These are phyloP conservation scores for Erythrolamprus reginae DNA, from an alignment of 2,113 vertebrate genomes.

Conservation along the genomic window DNA sequence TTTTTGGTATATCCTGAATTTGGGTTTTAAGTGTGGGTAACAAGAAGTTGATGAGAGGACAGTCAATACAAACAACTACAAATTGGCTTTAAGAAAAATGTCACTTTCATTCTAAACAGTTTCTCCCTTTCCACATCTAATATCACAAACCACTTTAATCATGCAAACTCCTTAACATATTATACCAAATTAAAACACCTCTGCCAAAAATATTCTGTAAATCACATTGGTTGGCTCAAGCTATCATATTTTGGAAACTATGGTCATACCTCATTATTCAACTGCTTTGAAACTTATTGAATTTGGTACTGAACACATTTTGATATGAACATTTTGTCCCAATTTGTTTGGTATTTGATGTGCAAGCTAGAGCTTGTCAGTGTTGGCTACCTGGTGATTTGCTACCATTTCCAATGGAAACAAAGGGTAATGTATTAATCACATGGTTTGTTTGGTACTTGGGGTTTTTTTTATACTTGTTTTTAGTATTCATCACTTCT, in stretches of 20 bases:
- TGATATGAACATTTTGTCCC: neutral
- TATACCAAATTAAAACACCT: neutral
- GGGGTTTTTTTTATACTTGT: neutral
- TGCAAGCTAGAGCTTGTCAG: neutral
- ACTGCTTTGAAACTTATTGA: neutral
- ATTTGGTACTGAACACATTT: neutral
- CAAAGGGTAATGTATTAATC: neutral
- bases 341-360: neutral
- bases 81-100: neutral
- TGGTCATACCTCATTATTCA: neutral
- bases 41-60: neutral
- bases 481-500: neutral
- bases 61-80: neutral
- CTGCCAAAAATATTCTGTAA: neutral
- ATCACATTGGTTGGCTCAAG: neutral
- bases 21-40: neutral
- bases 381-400: neutral
- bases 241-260: neutral
- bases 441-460: neutral
- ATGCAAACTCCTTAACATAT: neutral
- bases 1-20: neutral
- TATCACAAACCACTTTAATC: neutral
- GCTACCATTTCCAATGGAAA: neutral
- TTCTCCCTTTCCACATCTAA: neutral
- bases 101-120: slow-evolving; percentile 11